Conservation (phyloP, 2,113 vertebrate species). For the Heptranchias perlo region DNA sequence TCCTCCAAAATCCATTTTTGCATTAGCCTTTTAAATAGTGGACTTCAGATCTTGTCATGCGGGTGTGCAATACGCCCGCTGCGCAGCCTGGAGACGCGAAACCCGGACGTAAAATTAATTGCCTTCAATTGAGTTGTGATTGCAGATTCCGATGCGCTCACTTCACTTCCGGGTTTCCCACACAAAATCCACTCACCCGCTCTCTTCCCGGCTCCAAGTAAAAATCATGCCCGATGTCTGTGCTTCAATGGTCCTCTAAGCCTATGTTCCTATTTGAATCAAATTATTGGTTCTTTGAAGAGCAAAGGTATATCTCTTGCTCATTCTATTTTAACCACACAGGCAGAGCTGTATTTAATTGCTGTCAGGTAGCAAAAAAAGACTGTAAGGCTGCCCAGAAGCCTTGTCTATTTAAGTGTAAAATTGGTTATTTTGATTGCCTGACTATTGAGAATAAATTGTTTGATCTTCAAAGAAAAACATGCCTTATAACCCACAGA, state of each 20-base stretch:
- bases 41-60: too few relatives aligned
- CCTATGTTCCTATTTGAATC: not conserved
- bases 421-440: constrained; percentile 26
- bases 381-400: not conserved
- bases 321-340: constrained; percentile 11
- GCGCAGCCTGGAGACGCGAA: too few relatives aligned
- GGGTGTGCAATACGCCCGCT: too few relatives aligned
- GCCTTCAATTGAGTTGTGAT: too few relatives aligned
- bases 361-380: not conserved
- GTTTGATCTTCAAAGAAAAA: constrained; percentile 24
- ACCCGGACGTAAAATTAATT: too few relatives aligned
- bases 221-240: not conserved
- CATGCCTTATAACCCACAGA: not conserved
- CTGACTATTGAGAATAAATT: not conserved
- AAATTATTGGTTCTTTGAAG: constrained; percentile 19
- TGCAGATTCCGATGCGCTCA: too few relatives aligned
- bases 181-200: too few relatives aligned
- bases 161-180: too few relatives aligned
- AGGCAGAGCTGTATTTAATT: not conserved
- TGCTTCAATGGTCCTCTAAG: not conserved
- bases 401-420: constrained; percentile 22
- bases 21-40: too few relatives aligned
- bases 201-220: too few relatives aligned
- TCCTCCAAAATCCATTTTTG: too few relatives aligned
- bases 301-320: not conserved